phyloP scores from a whole-genome alignment of 2,797 vertebrate species.

The Podargus strigoides region DNA sequence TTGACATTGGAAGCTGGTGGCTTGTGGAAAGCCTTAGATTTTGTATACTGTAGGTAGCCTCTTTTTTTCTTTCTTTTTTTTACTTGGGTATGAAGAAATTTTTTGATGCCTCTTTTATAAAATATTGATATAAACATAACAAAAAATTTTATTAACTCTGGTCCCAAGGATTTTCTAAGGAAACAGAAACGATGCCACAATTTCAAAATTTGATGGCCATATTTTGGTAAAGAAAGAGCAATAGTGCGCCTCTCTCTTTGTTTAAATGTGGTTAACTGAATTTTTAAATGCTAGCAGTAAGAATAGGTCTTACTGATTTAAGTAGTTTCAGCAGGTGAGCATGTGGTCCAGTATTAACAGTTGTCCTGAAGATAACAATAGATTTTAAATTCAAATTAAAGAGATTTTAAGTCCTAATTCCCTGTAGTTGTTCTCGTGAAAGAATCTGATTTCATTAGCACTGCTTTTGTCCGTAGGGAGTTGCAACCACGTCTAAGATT shows the following conservation, averaged over 20 bases:
- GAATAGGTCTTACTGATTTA: background rate
- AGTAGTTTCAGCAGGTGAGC: background rate
- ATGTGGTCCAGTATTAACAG: background rate
- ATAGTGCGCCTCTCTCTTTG: background rate
- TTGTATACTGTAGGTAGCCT: background rate
- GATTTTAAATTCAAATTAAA: slow-evolving; percentile 3
- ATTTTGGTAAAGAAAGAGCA: background rate
- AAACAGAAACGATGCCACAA: background rate
- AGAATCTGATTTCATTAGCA: background rate
- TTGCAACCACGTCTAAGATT: background rate
- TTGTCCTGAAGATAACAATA: background rate
- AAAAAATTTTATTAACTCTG: background rate
- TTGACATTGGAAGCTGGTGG: background rate
- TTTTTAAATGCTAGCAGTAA: background rate
- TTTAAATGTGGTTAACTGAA: background rate
- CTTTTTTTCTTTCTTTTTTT: background rate
- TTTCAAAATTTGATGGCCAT: background rate
- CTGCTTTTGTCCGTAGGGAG: background rate
- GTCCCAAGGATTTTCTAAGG: background rate
- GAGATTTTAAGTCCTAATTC: background rate
- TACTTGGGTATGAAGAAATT: background rate
- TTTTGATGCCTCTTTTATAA: background rate
- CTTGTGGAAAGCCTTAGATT: background rate
- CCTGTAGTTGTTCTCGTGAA: background rate
- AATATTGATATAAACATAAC: background rate